Evolutionary conservation across 2,888 invertebrate genomes (phyloP).

Genomic region (Cephus spinipes): DNA sequence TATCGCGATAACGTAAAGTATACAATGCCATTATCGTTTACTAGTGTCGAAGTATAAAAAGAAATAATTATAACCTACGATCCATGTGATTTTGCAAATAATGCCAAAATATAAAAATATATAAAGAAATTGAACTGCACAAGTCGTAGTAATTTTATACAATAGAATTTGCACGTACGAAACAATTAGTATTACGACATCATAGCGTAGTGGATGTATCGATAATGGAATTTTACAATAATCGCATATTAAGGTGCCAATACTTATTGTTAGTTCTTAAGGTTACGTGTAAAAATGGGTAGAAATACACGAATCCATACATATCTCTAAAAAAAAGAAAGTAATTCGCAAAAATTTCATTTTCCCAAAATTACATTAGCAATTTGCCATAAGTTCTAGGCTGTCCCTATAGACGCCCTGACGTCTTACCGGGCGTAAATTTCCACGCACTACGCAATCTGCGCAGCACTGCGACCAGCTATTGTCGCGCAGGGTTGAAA

Average conservation of each 20-base stretch:
- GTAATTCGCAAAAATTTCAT: not conserved
- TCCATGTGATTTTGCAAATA: not conserved
- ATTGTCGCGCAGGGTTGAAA: not conserved
- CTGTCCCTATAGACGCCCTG: not conserved
- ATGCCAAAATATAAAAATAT: not conserved
- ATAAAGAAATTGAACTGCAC: not conserved
- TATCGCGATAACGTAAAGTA: not conserved
- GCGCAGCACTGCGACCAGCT: too few species aligned
- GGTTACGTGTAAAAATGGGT: not conserved
- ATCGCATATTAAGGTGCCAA: not conserved
- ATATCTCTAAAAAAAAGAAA: not conserved
- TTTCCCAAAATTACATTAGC: not conserved
- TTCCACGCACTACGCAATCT: not conserved
- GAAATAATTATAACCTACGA: not conserved
- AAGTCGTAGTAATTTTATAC: slow-evolving; percentile 5
- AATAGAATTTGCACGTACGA: slow-evolving; percentile 1
- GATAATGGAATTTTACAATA: not conserved
- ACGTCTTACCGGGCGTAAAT: not conserved
- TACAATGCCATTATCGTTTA: too few species aligned
- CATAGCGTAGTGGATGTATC: not conserved
- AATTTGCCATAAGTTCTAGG: not conserved
- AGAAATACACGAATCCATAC: not conserved
- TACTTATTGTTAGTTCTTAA: not conserved
- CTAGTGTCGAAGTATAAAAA: too few species aligned
- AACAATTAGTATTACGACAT: not conserved